These are phyloP conservation scores for Sesia apiformis DNA, from an alignment of 2,888 invertebrate genomes.

Conservation along the genomic window DNA sequence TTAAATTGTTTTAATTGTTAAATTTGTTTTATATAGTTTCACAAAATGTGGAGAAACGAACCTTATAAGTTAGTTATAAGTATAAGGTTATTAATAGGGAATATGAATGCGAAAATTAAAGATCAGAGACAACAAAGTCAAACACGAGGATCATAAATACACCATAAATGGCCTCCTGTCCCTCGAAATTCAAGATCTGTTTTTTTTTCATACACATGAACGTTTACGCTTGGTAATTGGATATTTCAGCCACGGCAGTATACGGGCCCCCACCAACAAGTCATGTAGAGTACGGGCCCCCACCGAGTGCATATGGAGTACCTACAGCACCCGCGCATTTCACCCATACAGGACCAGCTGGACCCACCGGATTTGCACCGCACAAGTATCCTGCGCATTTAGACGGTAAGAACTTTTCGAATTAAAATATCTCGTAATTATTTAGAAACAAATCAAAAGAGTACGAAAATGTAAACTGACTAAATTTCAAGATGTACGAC, in stretches of 20 bases:
- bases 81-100: too few species aligned
- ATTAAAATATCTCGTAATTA: background rate
- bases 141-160: too few species aligned
- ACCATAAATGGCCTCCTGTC: too few species aligned
- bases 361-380: slow-evolving; percentile 52
- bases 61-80: too few species aligned
- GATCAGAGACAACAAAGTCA: too few species aligned
- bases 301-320: slow-evolving; percentile 48
- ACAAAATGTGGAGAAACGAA: too few species aligned
- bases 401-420: slow-evolving; percentile 42
- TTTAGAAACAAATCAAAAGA: background rate
- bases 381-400: slow-evolving; percentile 60
- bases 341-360: slow-evolving; percentile 38
- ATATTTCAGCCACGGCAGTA: slow-evolving; percentile 18
- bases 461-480: background rate
- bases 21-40: too few species aligned
- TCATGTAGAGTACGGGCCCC: slow-evolving; percentile 48
- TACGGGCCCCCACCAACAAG: slow-evolving; percentile 53
- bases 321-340: slow-evolving; percentile 61
- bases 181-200: background rate
- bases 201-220: too few species aligned
- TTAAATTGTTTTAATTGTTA: too few species aligned
- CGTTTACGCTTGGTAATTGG: too few species aligned
- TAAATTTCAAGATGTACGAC: too few species aligned
- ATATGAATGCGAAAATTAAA: too few species aligned